phyloP scores from a whole-genome alignment of 2,888 invertebrate species.

The Drosophila robusta region DNA sequence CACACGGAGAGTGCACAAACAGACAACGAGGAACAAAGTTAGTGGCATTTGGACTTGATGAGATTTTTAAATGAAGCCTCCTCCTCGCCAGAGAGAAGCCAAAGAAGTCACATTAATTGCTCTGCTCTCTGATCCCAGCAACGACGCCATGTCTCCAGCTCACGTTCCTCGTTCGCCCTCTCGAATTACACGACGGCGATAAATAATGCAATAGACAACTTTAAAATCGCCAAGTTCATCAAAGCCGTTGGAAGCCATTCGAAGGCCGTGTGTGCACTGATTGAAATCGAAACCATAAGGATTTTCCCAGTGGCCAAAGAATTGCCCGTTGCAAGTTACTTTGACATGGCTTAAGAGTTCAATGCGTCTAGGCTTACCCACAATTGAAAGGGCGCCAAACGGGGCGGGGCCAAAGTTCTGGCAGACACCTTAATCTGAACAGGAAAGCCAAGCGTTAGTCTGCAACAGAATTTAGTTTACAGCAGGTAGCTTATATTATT shows the following conservation, averaged over 20 bases:
- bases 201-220: conserved; percentile 46
- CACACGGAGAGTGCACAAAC: conserved; percentile 46
- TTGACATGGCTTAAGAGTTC: conserved; percentile 71
- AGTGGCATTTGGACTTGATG: conserved; percentile 41
- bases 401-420: conserved; percentile 7
- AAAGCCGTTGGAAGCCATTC: conserved; percentile 58
- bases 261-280: conserved; percentile 53
- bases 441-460: conserved; percentile 1
- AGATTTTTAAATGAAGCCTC: conserved; percentile 39
- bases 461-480: not conserved
- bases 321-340: conserved; percentile 52
- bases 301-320: conserved; percentile 47
- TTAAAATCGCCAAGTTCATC: conserved; percentile 58
- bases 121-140: conserved; percentile 27
- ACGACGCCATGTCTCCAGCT: conserved; percentile 1
- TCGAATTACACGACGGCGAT: conserved; percentile 40
- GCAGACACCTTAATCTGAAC: conserved; percentile 16
- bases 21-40: conserved; percentile 22
- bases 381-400: conserved; percentile 2
- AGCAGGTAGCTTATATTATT: no score
- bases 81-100: conserved; percentile 47
- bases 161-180: conserved; percentile 8
- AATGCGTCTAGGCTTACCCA: conserved; percentile 44
- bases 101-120: conserved; percentile 67
- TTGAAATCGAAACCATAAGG: conserved; percentile 75